These are phyloP conservation scores for Hoplostethus mediterraneus DNA, from an alignment of 2,797 vertebrate genomes.

Conservation along the genomic window DNA sequence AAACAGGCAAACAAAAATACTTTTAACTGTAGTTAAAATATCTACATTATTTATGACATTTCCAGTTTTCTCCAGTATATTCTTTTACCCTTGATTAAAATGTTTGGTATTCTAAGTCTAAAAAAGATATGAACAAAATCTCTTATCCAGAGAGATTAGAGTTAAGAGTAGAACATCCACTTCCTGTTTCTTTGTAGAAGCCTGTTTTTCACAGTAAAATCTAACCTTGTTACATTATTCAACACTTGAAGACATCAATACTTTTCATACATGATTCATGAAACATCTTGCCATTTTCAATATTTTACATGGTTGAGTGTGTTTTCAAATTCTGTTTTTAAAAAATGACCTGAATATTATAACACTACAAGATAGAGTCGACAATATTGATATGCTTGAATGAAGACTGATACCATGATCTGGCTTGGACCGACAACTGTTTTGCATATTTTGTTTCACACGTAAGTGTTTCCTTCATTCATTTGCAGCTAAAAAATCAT, in stretches of 20 bases:
- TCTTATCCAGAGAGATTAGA: conserved; percentile 69
- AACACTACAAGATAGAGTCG: background rate
- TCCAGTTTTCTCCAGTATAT: conserved; percentile 83
- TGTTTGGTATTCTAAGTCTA: conserved; percentile 36
- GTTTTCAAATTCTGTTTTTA: background rate
- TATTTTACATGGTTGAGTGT: conserved; percentile 1
- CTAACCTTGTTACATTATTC: conserved; percentile 35
- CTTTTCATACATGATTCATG: conserved; percentile 17
- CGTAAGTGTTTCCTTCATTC: conserved; percentile 57
- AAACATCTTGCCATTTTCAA: conserved; percentile 6
- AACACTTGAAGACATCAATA: conserved; percentile 21
- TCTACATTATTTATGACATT: conserved; percentile 64
- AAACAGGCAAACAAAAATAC: conserved; percentile 46
- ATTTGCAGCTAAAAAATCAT: conserved; percentile 39
- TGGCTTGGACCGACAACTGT: background rate
- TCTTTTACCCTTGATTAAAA: conserved; percentile 41
- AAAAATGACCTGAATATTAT: background rate
- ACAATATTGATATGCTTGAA: background rate
- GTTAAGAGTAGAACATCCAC: conserved; percentile 39
- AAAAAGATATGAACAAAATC: conserved; percentile 54
- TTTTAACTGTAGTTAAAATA: conserved; percentile 58
- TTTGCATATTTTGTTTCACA: conserved; percentile 15
- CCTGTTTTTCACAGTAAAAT: conserved; percentile 77
- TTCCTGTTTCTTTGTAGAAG: conserved; percentile 52
- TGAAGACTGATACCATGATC: background rate